Evolutionary conservation across 2,888 invertebrate species (phyloP).

Genomic region (Oxystoma pomonae): DNA sequence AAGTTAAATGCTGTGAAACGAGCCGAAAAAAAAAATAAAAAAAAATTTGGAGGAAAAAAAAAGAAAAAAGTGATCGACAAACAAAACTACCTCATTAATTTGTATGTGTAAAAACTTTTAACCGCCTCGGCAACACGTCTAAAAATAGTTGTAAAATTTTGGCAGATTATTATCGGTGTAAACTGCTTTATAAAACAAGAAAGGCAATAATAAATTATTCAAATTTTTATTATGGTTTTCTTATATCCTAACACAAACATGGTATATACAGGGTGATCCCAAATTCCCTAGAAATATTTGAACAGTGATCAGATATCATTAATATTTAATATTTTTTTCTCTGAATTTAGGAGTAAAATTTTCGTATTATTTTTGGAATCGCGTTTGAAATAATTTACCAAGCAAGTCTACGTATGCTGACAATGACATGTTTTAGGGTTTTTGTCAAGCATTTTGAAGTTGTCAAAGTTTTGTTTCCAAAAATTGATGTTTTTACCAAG

Average conservation of each 20-base stretch:
- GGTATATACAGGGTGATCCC: no score
- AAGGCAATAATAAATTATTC: neutral
- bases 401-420: no score
- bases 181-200: neutral
- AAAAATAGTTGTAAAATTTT: neutral
- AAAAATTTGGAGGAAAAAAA: neutral
- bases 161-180: neutral
- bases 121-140: neutral
- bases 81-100: conserved; percentile 20
- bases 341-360: no score
- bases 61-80: conserved; percentile 14
- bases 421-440: no score
- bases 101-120: neutral
- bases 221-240: neutral
- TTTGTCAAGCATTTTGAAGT: no score
- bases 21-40: neutral
- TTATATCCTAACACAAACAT: neutral
- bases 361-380: no score
- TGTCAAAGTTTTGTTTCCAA: no score
- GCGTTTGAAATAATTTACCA: no score
- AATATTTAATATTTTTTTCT: no score
- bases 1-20: neutral
- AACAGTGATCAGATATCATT: no score
- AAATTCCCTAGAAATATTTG: no score
- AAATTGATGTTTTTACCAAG: no score